Evolutionary conservation across 2,797 vertebrate species (phyloP).

Genomic region (Clarias laeviceps): DNA sequence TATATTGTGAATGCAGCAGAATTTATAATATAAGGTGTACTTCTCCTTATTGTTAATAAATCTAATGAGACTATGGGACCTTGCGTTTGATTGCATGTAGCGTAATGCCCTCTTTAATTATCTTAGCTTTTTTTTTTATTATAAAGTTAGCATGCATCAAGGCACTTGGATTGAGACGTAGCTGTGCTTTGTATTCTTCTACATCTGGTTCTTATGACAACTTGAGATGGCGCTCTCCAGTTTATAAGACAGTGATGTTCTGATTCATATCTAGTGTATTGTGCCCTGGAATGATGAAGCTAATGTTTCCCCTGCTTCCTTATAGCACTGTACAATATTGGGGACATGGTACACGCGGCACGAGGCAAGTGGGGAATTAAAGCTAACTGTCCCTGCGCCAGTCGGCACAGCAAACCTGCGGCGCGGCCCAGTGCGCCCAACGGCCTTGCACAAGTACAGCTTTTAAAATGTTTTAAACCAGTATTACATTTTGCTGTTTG

Average conservation of each 20-base stretch:
- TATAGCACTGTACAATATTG: conserved; percentile 96
- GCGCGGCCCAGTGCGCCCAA: conserved; percentile 91
- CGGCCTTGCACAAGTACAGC: conserved; percentile 93
- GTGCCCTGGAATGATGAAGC: not conserved
- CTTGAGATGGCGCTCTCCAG: not conserved
- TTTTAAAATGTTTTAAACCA: not conserved
- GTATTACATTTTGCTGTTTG: not conserved
- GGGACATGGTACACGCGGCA: conserved; percentile 97
- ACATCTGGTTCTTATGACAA: not conserved
- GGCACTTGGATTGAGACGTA: too few relatives aligned
- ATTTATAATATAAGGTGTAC: not conserved
- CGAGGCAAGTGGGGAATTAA: conserved; percentile 99
- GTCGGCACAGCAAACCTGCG: conserved; percentile 88
- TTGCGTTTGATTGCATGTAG: not conserved
- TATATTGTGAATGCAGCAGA: not conserved
- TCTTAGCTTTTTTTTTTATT: not conserved
- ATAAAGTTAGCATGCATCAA: not conserved
- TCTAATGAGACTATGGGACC: not conserved
- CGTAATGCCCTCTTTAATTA: not conserved
- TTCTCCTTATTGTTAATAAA: not conserved
- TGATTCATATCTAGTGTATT: not conserved
- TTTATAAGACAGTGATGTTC: not conserved
- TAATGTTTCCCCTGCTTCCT: conserved; percentile 28
- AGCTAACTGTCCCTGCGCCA: conserved; percentile 97
- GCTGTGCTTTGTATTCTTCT: not conserved